Evolutionary conservation across 2,888 invertebrate species (phyloP).

Genomic region (Nemotelus nigrinus): DNA sequence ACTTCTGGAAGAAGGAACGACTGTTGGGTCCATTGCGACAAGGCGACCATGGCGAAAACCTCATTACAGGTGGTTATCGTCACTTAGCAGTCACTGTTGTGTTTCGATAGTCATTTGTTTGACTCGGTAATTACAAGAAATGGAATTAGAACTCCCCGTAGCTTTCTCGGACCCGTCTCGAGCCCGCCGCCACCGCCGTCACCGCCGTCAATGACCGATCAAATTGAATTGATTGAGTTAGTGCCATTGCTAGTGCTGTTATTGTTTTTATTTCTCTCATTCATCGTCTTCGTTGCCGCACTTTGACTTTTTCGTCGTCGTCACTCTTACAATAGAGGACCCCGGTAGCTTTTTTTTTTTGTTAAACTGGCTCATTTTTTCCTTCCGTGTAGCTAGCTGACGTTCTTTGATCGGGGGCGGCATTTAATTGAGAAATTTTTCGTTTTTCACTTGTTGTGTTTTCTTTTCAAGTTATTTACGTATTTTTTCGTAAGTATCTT

Average conservation of each 20-base stretch:
- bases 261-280: slow-evolving; percentile 8
- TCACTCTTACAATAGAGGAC: not conserved
- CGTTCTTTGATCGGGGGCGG: slow-evolving; percentile 29
- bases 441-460: slow-evolving; percentile 27
- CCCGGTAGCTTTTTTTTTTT: not conserved
- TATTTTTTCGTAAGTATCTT: not conserved
- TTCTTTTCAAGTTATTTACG: not conserved
- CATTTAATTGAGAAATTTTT: slow-evolving; percentile 38
- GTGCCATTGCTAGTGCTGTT: not conserved
- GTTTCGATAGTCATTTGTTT: slow-evolving; percentile 22
- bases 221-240: slow-evolving; percentile 37
- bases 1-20: not conserved
- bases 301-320: not conserved
- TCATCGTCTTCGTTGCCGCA: not conserved
- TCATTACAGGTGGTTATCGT: slow-evolving; percentile 3
- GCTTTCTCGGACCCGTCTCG: not conserved
- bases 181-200: too few relatives aligned
- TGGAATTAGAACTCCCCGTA: slow-evolving; percentile 22
- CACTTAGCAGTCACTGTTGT: slow-evolving; percentile 2
- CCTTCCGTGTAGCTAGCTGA: not conserved
- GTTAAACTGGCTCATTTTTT: not conserved
- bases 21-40: not conserved
- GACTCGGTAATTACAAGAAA: slow-evolving; percentile 32
- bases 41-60: not conserved
- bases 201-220: slow-evolving; percentile 18